Percentiles rank a stretch among this genome's conserved stretches.
These are phyloP conservation scores for Zaprionus ghesquierei DNA, from an alignment of 1,140 invertebrate genomes.

Conservation along the genomic window DNA sequence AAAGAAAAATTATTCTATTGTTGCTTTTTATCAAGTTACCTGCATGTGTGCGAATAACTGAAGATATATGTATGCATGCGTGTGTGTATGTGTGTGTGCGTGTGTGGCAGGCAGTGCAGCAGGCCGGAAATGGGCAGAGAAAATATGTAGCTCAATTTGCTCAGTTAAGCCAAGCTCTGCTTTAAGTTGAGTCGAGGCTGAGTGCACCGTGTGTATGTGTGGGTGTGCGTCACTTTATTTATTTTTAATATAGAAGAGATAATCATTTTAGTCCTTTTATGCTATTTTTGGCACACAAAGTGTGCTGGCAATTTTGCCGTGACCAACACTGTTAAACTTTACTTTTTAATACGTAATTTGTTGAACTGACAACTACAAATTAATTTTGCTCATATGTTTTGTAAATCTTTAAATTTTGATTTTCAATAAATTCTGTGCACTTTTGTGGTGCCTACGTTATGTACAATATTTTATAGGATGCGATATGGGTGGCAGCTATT, in stretches of 20 bases:
- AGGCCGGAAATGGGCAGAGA: conserved; percentile 61
- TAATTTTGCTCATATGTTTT: background rate
- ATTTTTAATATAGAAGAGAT: conserved; percentile 37
- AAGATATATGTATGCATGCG: background rate
- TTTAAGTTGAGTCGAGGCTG: background rate
- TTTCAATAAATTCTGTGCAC: background rate
- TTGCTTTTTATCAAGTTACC: conserved; percentile 14
- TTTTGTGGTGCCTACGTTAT: background rate
- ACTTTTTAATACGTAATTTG: conserved; percentile 4
- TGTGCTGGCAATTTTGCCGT: conserved; percentile 22
- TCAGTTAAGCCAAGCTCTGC: background rate
- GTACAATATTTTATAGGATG: background rate
- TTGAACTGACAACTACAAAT: conserved; percentile 6
- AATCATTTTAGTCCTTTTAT: conserved; percentile 19
- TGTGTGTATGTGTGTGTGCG: background rate
- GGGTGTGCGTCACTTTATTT: conserved; percentile 14
- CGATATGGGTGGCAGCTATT: background rate
- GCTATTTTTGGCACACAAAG: background rate
- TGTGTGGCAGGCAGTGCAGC: background rate
- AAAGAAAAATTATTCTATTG: conserved; percentile 19
- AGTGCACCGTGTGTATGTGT: background rate
- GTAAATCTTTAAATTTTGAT: background rate
- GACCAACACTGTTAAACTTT: conserved; percentile 13
- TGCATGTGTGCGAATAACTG: background rate
- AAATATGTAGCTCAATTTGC: conserved; percentile 66